phyloP scores from a whole-genome alignment of 2,797 vertebrate genomes.

The Gastrophryne carolinensis region DNA sequence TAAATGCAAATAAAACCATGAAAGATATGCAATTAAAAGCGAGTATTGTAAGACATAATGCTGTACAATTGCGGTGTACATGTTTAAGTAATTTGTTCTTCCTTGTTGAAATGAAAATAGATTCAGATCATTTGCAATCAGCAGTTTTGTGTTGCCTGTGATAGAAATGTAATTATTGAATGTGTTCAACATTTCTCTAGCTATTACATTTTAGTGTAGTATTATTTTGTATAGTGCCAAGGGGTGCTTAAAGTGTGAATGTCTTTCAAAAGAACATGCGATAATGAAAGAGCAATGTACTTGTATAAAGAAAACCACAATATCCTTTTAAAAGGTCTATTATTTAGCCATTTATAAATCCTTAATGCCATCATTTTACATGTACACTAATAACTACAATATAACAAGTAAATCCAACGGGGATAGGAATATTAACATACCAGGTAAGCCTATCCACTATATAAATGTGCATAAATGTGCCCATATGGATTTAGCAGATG shows the following conservation, averaged over 20 bases:
- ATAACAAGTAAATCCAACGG: not conserved
- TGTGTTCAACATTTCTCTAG: slow-evolving; percentile 14
- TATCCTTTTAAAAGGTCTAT: not conserved
- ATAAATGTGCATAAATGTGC: no score
- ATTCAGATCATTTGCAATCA: slow-evolving; percentile 43
- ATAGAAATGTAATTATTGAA: slow-evolving; percentile 33
- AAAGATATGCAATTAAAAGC: slow-evolving; percentile 31
- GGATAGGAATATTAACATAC: not conserved
- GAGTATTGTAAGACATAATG: slow-evolving; percentile 21
- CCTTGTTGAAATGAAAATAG: slow-evolving; percentile 40
- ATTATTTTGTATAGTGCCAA: not conserved
- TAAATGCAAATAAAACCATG: slow-evolving; percentile 11
- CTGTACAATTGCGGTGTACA: slow-evolving; percentile 33
- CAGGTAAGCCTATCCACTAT: not conserved
- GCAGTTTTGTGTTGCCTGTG: slow-evolving; percentile 33
- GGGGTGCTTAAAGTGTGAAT: not conserved
- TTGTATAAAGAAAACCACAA: not conserved
- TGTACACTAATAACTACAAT: no score
- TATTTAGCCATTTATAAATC: not conserved
- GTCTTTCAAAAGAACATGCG: not conserved
- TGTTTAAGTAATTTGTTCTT: slow-evolving; percentile 39
- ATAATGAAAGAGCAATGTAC: not conserved
- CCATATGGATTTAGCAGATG: no score
- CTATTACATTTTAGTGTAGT: slow-evolving; percentile 12
- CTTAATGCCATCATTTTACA: not conserved